A percentile compares a stretch with the other conserved stretches of the same genome.
Conservation (phyloP, 2,113 vertebrate species). For the Alectura lathami region DNA sequence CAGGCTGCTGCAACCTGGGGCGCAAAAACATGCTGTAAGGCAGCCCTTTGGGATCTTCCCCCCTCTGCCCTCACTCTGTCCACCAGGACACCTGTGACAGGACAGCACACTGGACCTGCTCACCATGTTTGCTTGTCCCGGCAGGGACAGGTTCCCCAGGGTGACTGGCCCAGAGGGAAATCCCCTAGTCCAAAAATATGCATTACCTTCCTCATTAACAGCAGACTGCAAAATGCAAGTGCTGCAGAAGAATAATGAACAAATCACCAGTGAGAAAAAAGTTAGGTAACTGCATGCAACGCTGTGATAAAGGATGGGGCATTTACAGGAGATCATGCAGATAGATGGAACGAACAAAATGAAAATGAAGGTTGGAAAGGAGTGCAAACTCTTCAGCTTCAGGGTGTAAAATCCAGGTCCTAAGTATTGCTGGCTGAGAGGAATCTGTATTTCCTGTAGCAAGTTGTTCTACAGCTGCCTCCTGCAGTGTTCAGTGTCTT, state of each 20-base stretch:
- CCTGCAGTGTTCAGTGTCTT: no score
- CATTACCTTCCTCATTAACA: neutral
- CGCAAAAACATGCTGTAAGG: neutral
- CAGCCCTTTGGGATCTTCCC: neutral
- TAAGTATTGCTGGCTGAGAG: neutral
- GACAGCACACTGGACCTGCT: fast-evolving
- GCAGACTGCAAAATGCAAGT: fast-evolving
- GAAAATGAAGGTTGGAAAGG: neutral
- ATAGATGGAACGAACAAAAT: fast-evolving
- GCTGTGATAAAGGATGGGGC: fast-evolving
- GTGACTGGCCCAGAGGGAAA: neutral
- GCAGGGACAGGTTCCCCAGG: neutral
- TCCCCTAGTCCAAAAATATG: fast-evolving
- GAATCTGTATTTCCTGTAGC: neutral
- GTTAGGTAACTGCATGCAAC: neutral
- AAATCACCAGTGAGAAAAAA: neutral
- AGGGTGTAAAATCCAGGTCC: neutral
- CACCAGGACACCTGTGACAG: neutral
- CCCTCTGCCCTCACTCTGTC: fast-evolving
- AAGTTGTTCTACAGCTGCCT: no score
- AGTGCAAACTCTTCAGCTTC: neutral
- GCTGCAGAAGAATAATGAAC: neutral
- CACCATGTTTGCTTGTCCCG: neutral
- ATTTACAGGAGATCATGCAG: fast-evolving
- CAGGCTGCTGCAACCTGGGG: neutral